phyloP scores from a whole-genome alignment of 2,113 vertebrate species.

The Podocnemis expansa region DNA sequence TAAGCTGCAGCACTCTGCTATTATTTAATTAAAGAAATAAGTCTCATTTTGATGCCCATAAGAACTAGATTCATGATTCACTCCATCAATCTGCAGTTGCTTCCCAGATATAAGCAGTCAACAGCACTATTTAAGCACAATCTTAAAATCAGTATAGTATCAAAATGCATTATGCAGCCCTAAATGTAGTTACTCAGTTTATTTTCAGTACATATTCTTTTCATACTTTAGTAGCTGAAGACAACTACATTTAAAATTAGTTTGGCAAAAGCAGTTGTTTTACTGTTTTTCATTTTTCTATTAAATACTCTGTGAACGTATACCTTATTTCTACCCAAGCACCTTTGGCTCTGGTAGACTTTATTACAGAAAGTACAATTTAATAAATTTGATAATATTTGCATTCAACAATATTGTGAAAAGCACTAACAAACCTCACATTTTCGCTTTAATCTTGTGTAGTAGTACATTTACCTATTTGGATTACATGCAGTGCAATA shows the following conservation, averaged over 20 bases:
- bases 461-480: not conserved
- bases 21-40: not conserved
- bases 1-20: not conserved
- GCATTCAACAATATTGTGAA: not conserved
- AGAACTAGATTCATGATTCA: not conserved
- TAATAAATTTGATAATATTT: not conserved
- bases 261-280: not conserved
- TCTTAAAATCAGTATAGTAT: not conserved
- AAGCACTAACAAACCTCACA: no score
- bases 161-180: not conserved
- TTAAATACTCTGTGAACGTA: no score
- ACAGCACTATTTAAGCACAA: not conserved
- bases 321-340: not conserved
- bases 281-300: no score
- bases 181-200: not conserved
- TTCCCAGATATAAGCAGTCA: not conserved
- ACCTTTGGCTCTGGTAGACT: not conserved
- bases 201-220: not conserved
- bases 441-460: not conserved
- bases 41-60: accelerated
- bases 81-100: not conserved
- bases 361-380: not conserved
- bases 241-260: accelerated
- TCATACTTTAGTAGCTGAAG: not conserved
- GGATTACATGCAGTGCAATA: not conserved